These are phyloP conservation scores for Bagarius yarrelli DNA, from an alignment of 2,113 vertebrate species.

Conservation along the genomic window DNA sequence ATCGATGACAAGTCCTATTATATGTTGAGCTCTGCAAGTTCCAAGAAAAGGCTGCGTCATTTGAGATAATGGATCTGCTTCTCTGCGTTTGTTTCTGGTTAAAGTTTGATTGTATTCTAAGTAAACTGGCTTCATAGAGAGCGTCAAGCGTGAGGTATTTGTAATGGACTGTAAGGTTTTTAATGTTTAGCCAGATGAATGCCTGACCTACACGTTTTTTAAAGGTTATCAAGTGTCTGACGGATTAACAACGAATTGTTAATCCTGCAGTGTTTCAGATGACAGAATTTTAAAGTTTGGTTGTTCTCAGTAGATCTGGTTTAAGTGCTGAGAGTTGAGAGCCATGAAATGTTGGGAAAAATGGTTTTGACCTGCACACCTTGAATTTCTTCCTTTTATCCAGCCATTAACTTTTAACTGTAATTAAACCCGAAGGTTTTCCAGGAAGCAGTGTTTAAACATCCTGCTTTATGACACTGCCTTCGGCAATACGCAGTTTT, in stretches of 20 bases:
- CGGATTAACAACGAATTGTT: background rate
- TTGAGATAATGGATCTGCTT: background rate
- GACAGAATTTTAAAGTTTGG: background rate
- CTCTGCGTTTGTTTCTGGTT: slow-evolving; percentile 1
- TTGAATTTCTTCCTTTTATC: background rate
- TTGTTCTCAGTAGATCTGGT: background rate
- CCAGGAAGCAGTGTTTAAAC: background rate
- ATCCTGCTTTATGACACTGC: background rate
- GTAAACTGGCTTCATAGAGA: background rate
- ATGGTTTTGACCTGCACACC: background rate
- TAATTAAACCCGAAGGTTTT: background rate
- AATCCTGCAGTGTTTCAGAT: too few relatives aligned
- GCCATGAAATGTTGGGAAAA: background rate
- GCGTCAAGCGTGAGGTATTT: background rate
- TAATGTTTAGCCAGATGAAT: background rate
- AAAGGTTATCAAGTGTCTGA: too few relatives aligned
- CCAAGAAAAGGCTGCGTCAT: background rate
- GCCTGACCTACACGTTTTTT: background rate
- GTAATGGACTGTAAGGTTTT: slow-evolving; percentile 13
- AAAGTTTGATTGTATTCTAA: slow-evolving; percentile 6
- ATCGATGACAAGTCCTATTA: background rate
- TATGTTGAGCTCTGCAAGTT: background rate
- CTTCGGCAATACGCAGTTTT: background rate
- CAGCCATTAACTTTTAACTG: background rate
- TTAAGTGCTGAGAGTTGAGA: background rate